A percentile compares a stretch with the other conserved stretches of the same genome.
Conservation (phyloP, 2,888 invertebrate species). For the Chrysomela aeneicollis region DNA sequence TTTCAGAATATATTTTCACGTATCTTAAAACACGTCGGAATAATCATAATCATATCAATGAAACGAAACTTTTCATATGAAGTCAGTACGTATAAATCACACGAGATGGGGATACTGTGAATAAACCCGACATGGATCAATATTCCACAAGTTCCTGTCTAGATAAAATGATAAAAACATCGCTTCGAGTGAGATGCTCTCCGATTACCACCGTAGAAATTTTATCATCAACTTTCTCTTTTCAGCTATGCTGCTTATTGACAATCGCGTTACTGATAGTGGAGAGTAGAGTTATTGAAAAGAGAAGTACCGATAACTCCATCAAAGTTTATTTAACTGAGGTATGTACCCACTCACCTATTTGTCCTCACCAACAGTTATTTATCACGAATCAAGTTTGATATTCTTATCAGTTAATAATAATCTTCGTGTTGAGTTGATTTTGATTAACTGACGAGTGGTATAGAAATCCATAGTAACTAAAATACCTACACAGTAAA, state of each 20-base stretch:
- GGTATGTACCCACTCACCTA: conserved; percentile 61
- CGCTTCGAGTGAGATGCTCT: conserved; percentile 43
- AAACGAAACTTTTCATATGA: no score
- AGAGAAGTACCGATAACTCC: conserved; percentile 83
- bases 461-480: background rate
- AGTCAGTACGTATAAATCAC: background rate
- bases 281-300: conserved; percentile 47
- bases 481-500: no score
- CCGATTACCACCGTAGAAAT: conserved; percentile 10
- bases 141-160: background rate
- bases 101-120: conserved; percentile 9
- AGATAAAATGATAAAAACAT: conserved; percentile 42
- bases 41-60: no score
- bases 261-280: conserved; percentile 19
- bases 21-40: no score
- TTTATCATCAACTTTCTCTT: background rate
- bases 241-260: conserved; percentile 31
- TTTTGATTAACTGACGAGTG: conserved; percentile 23
- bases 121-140: conserved; percentile 5
- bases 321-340: conserved; percentile 84
- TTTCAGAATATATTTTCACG: no score
- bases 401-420: no score
- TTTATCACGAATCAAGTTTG: background rate
- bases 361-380: background rate
- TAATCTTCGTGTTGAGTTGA: conserved; percentile 18